Evolutionary conservation across 2,888 invertebrate genomes (phyloP).

Genomic region (Smittia aterrima): DNA sequence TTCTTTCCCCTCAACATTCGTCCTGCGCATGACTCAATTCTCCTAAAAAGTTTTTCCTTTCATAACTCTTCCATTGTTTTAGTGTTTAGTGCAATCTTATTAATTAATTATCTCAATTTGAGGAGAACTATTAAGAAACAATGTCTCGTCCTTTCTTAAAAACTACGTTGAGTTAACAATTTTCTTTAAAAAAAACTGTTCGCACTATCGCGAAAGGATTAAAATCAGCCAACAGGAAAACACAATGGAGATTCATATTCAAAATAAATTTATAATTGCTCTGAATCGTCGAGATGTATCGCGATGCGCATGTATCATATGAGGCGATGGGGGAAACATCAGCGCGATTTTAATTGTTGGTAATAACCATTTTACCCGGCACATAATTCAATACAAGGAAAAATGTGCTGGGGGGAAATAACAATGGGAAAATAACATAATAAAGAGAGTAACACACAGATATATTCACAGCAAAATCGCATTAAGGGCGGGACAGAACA

Average conservation of each 20-base stretch:
- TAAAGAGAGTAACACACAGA: conserved; percentile 17
- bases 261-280: neutral
- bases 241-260: neutral
- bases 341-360: neutral
- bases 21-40: conserved; percentile 25
- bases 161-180: too few species aligned
- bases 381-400: conserved; percentile 19
- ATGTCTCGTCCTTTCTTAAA: too few species aligned
- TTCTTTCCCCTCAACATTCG: neutral
- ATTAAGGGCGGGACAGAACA: conserved; percentile 38
- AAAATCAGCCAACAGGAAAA: too few species aligned
- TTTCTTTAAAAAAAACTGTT: too few species aligned
- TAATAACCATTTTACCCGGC: neutral
- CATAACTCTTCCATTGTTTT: neutral
- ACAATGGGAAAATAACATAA: neutral
- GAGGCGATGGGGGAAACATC: neutral
- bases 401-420: neutral
- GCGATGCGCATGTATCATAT: neutral
- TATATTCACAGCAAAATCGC: conserved; percentile 28
- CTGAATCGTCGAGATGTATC: neutral
- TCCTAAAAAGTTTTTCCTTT: neutral
- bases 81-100: too few species aligned
- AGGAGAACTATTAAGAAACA: too few species aligned
- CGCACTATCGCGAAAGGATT: too few species aligned
- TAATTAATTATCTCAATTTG: too few species aligned